Evolutionary conservation across 2,113 vertebrate genomes (phyloP), one percentile per base, ranked within the genome.

Genomic region (Plotosus lineatus): DNA sequence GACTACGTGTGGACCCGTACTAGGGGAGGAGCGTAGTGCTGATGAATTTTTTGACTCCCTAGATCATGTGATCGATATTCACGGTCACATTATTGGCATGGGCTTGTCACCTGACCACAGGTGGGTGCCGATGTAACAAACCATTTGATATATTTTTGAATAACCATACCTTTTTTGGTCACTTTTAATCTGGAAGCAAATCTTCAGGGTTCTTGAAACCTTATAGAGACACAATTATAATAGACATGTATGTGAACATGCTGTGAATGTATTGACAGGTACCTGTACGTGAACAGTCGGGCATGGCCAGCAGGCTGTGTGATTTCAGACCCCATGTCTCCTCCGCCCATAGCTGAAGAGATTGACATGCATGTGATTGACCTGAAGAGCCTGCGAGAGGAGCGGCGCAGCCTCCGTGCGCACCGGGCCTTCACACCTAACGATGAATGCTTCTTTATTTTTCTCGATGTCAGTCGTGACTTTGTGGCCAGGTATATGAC

Each of bases 91-190:
- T 86, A 96, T 99, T 0, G 97, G 98, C 79, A 99, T 99, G 98
- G 98, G 97, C 31, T 95, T 99, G 77, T 99, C 97, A 51, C 97
- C 98, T 0, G 98, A 99, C 91, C 95, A 99, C 91, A 96, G 98
- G 98, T 96, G 72, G 85, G 89, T 46, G 33, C 28, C 65, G 19
- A 38, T 46, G 46, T n/a, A 14, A 23, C 46, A 72, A 14, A 26
- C 5, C 11, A 3, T n/a, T n/a, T n/a, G n/a, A n/a, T n/a, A n/a
- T n/a, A n/a, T n/a, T n/a, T n/a, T n/a, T n/a, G n/a, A 46, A 33
- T 19, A 17, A 60, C 26, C 4, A 31, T 58, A 28, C 9, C 10
- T 58, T 58, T 60, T 6, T 60, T 6, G 12, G 12, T 10, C 15
- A 36, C 9, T 65, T 46, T 46, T 15, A 28, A 5, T 11, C 38